Evolutionary conservation across 23 tunicate species (phyloP), one percentile per base, ranked within the genome.

Genomic region (Oikopleura vanhoeffeni): DNA sequence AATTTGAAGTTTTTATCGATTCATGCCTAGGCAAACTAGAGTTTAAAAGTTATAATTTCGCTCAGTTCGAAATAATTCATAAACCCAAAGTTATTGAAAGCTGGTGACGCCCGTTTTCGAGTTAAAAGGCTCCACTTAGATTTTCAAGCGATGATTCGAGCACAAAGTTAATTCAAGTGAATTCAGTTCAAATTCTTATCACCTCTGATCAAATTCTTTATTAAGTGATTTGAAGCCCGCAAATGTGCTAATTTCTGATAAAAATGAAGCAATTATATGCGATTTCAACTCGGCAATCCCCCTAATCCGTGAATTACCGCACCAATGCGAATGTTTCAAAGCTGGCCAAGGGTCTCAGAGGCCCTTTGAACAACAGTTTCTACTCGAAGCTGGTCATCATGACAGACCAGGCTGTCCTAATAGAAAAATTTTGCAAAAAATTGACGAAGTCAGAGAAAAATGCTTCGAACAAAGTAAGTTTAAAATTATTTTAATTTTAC

Each of bases 221-320:
- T 49, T 49, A 8, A 49, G 64, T 4, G 79, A 71, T 32, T 30
- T 71, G 79, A 71, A 71, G 79, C 79, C 79, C 38, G 79, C 79
- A 18, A 71, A 71, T 38, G 79, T 71, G 3, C 38, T 71, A 32
- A 71, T 71, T 32, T 71, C 79, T 33, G 79, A 71, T 30, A 71
- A 30, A 32, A 13, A 13, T 30, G 79, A 71, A 71, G 79, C 79
- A 13, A 38, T 71, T 38, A 32, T 71, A 2, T 71, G 79, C 38
- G 79, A 71, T 71, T 71, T 71, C 38, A 71, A 71, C 79, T 71
- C 79, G 27, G 27, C 79, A 30, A 71, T 71, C 2, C 79, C 79
- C 3, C 38, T 71, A 2, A 71, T 71, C 38, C 79, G 79, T 4
- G 79, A 71, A 38, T 71, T 71, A 38, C 79, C 79, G 3, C 79